Evolutionary conservation across 2,888 invertebrate species (phyloP), one percentile per base, ranked within the genome.

Genomic region (Vesta saturnalis): DNA sequence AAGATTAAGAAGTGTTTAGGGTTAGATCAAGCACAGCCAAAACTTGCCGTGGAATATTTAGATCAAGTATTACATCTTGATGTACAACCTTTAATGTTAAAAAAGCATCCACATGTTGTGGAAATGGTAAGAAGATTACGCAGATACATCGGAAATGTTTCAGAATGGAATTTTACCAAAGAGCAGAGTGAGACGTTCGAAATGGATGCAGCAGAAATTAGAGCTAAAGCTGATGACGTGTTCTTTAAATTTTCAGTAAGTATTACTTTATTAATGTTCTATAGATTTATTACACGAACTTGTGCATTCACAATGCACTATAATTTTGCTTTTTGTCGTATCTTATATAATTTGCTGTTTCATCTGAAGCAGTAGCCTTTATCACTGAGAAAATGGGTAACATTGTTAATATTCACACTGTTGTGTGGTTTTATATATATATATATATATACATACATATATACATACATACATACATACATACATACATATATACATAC

Each of bases 81-180:
- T 3, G 80, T 92, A 18, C 91, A 90, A 70, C 89, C 91, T 0
- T 82, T 94, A 18, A 94, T 94, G 92, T 82, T 96, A 47, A 88
- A 93, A 64, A 94, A 94, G 75, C 93, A 94, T 85, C 91, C 94
- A 0, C 89, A 91, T 54, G 88, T 92, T 73, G 87, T 95, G 54
- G 91, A 93, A 77, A 94, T 94, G 0, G 88, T 94, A 60, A 91
- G 92, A 76, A 74, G 92, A 68, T 85, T 94, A 82, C 86, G 92
- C 14, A 88, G 90, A 52, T 95, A 95, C 82, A 90, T 94, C 39
- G 95, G 95, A 5, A 94, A 94, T 82, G 84, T 90, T 1, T 87
- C 89, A 3, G 88, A 90, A 14, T 94, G 94, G 94, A 90, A 90
- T 73, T 85, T 90, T 68, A 83, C 82, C 1, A 85, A 85, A 0